Conservation (phyloP, 1,140 invertebrate genomes). For the Cataglyphis hispanica region DNA sequence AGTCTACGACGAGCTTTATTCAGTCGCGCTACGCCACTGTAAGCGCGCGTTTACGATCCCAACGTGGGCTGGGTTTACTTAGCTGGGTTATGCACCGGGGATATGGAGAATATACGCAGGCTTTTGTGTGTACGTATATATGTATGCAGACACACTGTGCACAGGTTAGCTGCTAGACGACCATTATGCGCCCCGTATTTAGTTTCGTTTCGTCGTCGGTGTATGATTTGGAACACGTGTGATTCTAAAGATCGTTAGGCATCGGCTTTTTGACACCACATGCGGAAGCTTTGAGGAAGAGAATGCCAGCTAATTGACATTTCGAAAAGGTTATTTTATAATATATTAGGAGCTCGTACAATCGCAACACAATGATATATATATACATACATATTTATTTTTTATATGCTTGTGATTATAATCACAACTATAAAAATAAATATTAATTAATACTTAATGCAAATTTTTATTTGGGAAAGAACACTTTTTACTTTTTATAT, state of each 20-base stretch:
- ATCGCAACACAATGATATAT: neutral
- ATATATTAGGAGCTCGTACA: neutral
- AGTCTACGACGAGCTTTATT: conserved; percentile 1
- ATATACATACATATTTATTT: neutral
- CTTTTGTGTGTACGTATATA: neutral
- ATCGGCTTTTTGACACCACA: conserved; percentile 12
- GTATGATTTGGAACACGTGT: conserved; percentile 58
- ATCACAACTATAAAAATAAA: neutral
- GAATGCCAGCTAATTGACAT: neutral
- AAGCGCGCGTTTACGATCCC: conserved; percentile 72
- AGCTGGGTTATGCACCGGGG: conserved; percentile 57
- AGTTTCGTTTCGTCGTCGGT: conserved; percentile 13
- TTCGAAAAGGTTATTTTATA: neutral
- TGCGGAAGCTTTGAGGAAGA: conserved; percentile 32
- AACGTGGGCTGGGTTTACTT: conserved; percentile 74
- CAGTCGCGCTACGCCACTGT: conserved; percentile 67
- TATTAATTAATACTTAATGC: neutral
- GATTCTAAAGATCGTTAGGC: conserved; percentile 34
- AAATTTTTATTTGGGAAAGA: neutral
- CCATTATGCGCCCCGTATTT: conserved; percentile 53
- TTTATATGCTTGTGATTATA: neutral
- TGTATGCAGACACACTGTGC: neutral
- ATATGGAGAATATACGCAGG: conserved; percentile 17
- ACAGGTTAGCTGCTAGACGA: conserved; percentile 46
- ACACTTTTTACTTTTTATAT: neutral